These are phyloP conservation scores for Astreopora myriophthalma DNA, from an alignment of 64 coral and sea anemone species.

Conservation along the genomic window DNA sequence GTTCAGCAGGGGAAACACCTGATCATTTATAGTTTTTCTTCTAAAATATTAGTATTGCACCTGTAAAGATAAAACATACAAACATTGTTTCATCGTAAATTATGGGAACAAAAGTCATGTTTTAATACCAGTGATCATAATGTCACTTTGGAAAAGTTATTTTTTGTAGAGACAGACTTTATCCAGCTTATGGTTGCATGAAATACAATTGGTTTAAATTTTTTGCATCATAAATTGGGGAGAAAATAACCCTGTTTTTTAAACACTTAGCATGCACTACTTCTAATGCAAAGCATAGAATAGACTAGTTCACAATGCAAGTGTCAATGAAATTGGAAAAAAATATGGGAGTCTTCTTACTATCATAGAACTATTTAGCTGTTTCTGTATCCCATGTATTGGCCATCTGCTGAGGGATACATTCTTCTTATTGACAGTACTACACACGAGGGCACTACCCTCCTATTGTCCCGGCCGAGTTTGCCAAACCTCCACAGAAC, in stretches of 20 bases:
- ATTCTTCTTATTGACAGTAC: conserved; percentile 6
- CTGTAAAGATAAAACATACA: too few species aligned
- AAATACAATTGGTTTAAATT: too few species aligned
- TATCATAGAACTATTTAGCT: neutral
- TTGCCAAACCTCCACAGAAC: conserved; percentile 7
- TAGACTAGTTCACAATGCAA: neutral
- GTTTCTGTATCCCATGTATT: neutral
- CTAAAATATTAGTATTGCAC: neutral
- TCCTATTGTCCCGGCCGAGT: conserved; percentile 18
- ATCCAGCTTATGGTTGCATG: too few species aligned
- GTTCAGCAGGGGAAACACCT: neutral
- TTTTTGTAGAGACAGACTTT: too few species aligned
- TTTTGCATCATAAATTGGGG: too few species aligned
- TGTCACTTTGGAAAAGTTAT: too few species aligned
- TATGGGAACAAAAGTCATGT: too few species aligned
- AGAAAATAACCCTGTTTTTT: too few species aligned
- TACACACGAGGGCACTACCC: conserved; percentile 38
- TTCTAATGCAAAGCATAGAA: neutral
- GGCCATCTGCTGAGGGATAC: conserved; percentile 13
- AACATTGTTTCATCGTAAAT: too few species aligned
- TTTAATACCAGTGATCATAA: too few species aligned
- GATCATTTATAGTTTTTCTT: neutral
- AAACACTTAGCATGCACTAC: too few species aligned
- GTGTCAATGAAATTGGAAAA: neutral
- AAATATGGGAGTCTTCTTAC: neutral